Percentiles rank a stretch among this genome's conserved stretches.
Conservation (phyloP, 1,140 invertebrate genomes). For the Mizuhopecten yessoensis region DNA sequence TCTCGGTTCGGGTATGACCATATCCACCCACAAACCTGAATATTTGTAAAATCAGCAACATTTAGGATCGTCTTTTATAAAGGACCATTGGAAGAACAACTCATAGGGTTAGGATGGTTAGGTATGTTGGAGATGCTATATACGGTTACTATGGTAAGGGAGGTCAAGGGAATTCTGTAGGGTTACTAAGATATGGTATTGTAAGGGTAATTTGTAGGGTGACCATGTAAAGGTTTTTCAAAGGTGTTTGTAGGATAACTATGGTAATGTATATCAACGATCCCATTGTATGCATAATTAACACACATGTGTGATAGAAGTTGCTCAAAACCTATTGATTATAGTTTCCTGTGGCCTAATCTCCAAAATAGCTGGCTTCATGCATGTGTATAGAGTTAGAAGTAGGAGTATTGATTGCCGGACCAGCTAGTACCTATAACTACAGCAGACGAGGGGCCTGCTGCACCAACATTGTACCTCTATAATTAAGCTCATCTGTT, state of each 20-base stretch:
- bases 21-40: no score
- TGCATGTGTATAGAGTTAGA: no score
- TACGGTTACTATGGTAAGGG: neutral
- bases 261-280: no score
- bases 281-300: no score
- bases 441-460: neutral
- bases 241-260: neutral
- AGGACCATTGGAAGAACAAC: no score
- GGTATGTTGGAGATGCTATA: neutral
- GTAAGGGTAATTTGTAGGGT: neutral
- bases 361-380: neutral
- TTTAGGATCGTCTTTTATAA: no score
- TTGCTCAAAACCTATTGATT: neutral
- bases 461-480: neutral
- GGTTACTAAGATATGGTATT: neutral
- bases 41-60: no score
- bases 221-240: neutral
- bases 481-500: conserved; percentile 26
- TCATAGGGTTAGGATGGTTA: neutral
- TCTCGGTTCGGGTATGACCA: no score
- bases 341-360: neutral
- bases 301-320: no score
- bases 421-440: neutral
- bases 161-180: neutral
- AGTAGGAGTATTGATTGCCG: neutral